Conservation (phyloP, 2,113 vertebrate species). For the Scortum barcoo region DNA sequence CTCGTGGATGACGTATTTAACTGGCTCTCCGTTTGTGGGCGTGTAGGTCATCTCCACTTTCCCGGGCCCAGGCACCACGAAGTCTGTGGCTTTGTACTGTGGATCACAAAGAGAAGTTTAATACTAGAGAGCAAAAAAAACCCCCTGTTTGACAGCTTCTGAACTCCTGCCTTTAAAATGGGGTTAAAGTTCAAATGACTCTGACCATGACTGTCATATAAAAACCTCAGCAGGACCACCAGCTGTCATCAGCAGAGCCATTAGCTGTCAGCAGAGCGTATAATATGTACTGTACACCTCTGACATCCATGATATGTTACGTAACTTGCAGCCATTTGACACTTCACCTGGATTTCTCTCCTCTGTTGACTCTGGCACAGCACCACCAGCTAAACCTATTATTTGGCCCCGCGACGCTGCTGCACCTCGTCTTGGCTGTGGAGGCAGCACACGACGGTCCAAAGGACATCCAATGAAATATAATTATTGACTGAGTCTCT, state of each 20-base stretch:
- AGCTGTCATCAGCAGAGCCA: background rate
- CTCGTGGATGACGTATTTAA: slow-evolving; percentile 89
- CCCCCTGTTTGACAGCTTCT: background rate
- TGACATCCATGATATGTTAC: background rate
- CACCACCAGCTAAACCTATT: background rate
- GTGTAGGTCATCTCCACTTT: slow-evolving; percentile 96
- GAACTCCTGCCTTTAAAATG: background rate
- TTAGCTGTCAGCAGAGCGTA: background rate
- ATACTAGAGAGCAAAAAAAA: background rate
- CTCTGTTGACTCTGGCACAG: slow-evolving; percentile 46
- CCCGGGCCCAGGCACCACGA: slow-evolving; percentile 95
- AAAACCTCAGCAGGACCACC: background rate
- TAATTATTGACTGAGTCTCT: slow-evolving; percentile 50
- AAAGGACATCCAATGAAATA: slow-evolving; percentile 50
- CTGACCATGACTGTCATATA: background rate
- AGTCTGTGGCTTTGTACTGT: slow-evolving; percentile 98
- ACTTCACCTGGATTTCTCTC: slow-evolving; percentile 1
- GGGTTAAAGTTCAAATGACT: background rate
- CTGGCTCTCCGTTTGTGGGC: slow-evolving; percentile 85
- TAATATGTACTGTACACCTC: background rate
- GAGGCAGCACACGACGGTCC: slow-evolving; percentile 20
- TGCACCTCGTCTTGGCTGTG: background rate
- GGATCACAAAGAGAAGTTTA: background rate
- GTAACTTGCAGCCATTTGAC: slow-evolving; percentile 31
- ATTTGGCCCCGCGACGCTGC: background rate